Conservation (phyloP, 2,888 invertebrate genomes). For the Gastracanthus pulcherrimus region DNA sequence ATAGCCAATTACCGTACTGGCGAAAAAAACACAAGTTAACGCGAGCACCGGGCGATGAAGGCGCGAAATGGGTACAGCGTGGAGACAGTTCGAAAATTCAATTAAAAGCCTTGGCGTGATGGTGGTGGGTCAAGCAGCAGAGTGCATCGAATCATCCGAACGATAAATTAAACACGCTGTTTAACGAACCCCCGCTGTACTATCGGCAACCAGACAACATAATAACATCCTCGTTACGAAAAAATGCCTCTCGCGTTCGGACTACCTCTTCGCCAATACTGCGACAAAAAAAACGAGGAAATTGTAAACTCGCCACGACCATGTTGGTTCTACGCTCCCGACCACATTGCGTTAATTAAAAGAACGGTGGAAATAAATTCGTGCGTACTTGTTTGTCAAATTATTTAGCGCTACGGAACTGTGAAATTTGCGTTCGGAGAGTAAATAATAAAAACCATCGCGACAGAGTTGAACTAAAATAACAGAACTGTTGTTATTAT, state of each 20-base stretch:
- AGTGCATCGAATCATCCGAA: conserved; percentile 28
- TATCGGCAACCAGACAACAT: conserved; percentile 16
- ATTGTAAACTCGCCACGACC: neutral
- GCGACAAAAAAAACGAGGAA: neutral
- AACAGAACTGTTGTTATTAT: too few relatives aligned
- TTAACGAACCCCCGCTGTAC: conserved; percentile 29
- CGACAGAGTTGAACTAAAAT: neutral
- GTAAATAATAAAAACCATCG: neutral
- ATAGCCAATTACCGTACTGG: conserved; percentile 45
- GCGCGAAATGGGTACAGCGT: neutral
- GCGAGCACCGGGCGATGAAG: too few relatives aligned
- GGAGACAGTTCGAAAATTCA: conserved; percentile 45
- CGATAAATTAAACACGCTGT: conserved; percentile 53
- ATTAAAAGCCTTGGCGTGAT: conserved; percentile 36
- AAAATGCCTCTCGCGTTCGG: neutral
- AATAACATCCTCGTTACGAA: conserved; percentile 40
- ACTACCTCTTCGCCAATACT: neutral
- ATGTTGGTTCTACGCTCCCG: neutral
- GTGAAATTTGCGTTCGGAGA: neutral
- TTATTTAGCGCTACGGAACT: conserved; percentile 18
- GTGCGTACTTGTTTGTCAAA: conserved; percentile 14
- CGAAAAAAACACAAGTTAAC: conserved; percentile 25
- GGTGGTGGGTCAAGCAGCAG: conserved; percentile 12
- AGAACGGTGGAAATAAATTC: conserved; percentile 15
- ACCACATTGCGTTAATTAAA: conserved; percentile 41